Conservation (phyloP, 2,888 invertebrate genomes). For the Drosophila fungiperda region DNA sequence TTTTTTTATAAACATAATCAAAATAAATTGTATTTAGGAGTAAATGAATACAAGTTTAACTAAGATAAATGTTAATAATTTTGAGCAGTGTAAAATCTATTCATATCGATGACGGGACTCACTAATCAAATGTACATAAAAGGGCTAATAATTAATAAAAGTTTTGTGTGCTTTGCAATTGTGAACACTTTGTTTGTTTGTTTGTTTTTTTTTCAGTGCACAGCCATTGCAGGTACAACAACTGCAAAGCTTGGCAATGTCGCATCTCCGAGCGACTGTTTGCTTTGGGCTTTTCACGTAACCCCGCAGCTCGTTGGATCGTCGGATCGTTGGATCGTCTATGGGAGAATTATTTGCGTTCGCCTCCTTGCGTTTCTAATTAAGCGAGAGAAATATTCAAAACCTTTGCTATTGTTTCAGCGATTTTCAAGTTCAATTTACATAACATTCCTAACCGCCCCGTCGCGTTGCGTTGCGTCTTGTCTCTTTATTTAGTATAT, state of each 20-base stretch:
- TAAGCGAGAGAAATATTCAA: constrained; percentile 83
- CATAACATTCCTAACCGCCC: constrained; percentile 75
- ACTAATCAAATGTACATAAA: too few relatives aligned
- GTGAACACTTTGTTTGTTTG: too few relatives aligned
- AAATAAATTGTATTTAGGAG: too few relatives aligned
- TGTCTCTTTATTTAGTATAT: constrained; percentile 23
- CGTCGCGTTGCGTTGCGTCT: constrained; percentile 44
- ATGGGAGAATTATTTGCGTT: constrained; percentile 73
- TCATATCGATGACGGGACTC: too few relatives aligned
- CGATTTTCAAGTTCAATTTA: constrained; percentile 79
- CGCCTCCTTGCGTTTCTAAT: constrained; percentile 80
- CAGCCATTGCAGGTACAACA: constrained; percentile 1
- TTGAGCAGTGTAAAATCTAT: too few relatives aligned
- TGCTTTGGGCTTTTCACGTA: constrained; percentile 32
- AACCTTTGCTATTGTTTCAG: constrained; percentile 79
- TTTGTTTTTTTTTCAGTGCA: not conserved
- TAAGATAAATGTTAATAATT: too few relatives aligned
- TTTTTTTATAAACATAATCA: too few relatives aligned
- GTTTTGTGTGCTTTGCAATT: not conserved
- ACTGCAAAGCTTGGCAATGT: constrained; percentile 41
- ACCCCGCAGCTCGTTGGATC: constrained; percentile 15
- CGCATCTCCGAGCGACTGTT: constrained; percentile 23
- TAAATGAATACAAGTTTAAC: too few relatives aligned
- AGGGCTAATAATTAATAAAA: too few relatives aligned
- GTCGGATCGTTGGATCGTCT: constrained; percentile 1